Evolutionary conservation across 2,113 vertebrate species (phyloP), one percentile per base, ranked within the genome.

Genomic region (Oplegnathus fasciatus): DNA sequence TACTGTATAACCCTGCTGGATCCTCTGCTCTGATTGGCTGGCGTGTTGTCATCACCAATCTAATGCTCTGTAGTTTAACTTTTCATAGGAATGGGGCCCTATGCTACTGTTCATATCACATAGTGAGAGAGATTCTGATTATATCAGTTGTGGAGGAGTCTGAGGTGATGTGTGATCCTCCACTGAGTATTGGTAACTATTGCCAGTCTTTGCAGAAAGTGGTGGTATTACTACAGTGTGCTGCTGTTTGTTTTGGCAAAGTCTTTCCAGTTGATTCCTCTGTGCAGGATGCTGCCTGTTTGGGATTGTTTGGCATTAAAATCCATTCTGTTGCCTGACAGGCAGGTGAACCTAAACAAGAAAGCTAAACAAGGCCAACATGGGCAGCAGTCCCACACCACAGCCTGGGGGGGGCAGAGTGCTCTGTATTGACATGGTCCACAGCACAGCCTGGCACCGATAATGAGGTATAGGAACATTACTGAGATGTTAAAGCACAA

Each of bases 71-170:
- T 13, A 82, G 18, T 89, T 80, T 83, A 87, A 80, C 79, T 72
- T 66, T 73, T 82, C 67, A 71, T 48, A 68, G 30, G 24, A 70
- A 72, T 61, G 44, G 70, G 66, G 84, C 52, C 57, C 42, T 14
- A 3, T 54, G 67, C 74, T 80, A 78, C 83, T 90, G 82, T 89
- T 75, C n/a, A 37, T 78, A 74, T 83, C 66, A 82, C 65, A 69
- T 44, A 26, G 54, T 34, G 64, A 67, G 50, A 77, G 62, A 86
- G 32, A 60, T 22, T 48, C 24, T 64, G 60, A 17, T 80, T 34
- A 73, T 24, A 54, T 34, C 46, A 15, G 46, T 30, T 55, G 30
- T 70, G 32, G 30, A 6, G 32, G 18, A 46, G 13, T 72, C 32
- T 78, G 73, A 77, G 61, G 46, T 54, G 34, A 66, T 40, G 24